Conservation (phyloP, 2,888 invertebrate genomes). For the Bellardia pandia region DNA sequence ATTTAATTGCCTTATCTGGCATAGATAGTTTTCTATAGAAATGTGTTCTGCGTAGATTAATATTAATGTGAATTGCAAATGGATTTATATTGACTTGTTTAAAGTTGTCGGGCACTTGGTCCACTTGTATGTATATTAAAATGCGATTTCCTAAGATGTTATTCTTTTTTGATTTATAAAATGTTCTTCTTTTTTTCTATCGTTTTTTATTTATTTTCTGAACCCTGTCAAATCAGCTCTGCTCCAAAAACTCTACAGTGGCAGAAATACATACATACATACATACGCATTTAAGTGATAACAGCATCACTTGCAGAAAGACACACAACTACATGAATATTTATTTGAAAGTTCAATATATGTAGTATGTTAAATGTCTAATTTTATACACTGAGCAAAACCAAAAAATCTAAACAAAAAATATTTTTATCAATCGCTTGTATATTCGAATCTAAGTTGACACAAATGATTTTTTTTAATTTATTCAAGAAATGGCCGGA, state of each 20-base stretch:
- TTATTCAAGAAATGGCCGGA: too few species aligned
- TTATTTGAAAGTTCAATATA: constrained; percentile 35
- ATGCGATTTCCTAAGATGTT: too few species aligned
- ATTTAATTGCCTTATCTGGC: too few species aligned
- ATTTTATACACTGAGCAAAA: constrained; percentile 25
- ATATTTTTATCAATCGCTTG: background rate
- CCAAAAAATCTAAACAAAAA: background rate
- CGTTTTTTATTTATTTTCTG: background rate
- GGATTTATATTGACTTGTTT: too few species aligned
- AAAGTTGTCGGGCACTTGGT: too few species aligned
- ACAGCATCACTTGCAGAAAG: constrained; percentile 48
- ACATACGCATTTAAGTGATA: constrained; percentile 6
- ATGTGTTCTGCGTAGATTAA: too few species aligned
- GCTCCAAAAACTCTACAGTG: constrained; percentile 22
- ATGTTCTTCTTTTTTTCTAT: background rate
- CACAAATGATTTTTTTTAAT: too few species aligned
- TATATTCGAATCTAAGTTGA: background rate
- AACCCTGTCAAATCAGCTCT: constrained; percentile 46
- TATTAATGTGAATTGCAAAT: too few species aligned
- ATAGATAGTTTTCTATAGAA: too few species aligned
- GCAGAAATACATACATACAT: constrained; percentile 1
- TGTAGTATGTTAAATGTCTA: constrained; percentile 4
- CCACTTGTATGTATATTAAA: too few species aligned
- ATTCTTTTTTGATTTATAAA: constrained; percentile 8
- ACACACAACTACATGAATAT: constrained; percentile 34